phyloP scores from a whole-genome alignment of 1,140 invertebrate genomes.

The Scylla paramamosain region DNA sequence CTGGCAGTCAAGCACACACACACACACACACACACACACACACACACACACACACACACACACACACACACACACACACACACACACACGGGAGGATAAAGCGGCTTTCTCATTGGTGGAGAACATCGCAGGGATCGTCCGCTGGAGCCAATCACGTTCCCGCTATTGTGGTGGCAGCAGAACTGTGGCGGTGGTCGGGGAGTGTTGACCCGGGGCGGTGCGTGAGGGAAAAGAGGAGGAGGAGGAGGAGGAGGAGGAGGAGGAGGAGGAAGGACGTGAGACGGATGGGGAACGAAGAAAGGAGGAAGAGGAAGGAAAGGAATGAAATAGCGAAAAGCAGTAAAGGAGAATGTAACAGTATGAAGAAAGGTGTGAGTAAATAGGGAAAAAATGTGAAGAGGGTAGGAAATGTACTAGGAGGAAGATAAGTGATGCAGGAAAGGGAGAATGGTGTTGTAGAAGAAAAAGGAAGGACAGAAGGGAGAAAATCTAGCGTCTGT shows the following conservation, averaged over 20 bases:
- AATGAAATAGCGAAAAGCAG: not conserved
- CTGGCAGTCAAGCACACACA: not conserved
- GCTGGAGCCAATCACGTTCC: not conserved
- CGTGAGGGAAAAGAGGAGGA: not conserved
- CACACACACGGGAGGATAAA: no score
- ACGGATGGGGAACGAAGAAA: not conserved
- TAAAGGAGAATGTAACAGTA: not conserved
- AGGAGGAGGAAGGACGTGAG: not conserved
- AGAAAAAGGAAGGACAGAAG: not conserved
- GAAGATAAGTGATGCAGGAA: not conserved
- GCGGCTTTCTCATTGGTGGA: not conserved
- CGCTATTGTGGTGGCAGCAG: not conserved
- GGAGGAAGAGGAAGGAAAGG: not conserved
- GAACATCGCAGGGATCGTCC: not conserved
- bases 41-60: no score
- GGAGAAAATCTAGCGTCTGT: not conserved
- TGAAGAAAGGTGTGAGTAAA: not conserved
- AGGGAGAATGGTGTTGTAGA: not conserved
- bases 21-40: no score
- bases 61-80: no score
- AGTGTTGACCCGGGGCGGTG: not conserved
- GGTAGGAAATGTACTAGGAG: not conserved
- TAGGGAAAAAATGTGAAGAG: not conserved
- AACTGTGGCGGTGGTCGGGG: not conserved
- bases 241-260: slow-evolving; percentile 7